Evolutionary conservation across 2,888 invertebrate species (phyloP), one percentile per base, ranked within the genome.

Genomic region (Trichacis sp.): DNA sequence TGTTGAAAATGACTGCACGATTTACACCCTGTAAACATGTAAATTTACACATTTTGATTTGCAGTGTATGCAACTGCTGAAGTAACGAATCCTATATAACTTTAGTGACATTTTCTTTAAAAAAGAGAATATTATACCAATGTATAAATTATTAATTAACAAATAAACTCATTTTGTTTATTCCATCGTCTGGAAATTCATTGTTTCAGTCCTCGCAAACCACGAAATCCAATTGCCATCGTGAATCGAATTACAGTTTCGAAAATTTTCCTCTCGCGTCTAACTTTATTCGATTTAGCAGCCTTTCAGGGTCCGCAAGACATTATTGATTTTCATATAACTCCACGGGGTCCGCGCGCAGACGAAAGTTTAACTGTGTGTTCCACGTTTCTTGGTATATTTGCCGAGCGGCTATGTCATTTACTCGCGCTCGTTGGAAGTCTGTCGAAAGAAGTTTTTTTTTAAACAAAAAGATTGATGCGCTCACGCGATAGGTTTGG

Each of bases 291-390:
- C 17, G n/a, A 18, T 43, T 19, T n/a, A 43, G n/a, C 18, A 42
- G 12, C 18, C 18, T 17, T 14, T 43, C 43, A 18, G 19, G 43
- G 18, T 2, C 19, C 43, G 18, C 11, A 80, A 84, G 83, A 84
- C 81, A 80, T 83, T 84, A 83, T 84, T 84, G 83, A 84, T 84
- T 84, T 84, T 81, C 79, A 79, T 80, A 78, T 74, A 54, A 36
- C 62, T 36, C 36, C 43, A 53, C 51, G 48, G 47, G 51, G 55
- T 58, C 52, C n/a, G n/a, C 53, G 56, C 33, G 49, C 52, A 40
- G 51, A 42, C 46, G 20, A 51, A 59, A 59, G 43, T 58, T 56
- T 38, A 33, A 50, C 53, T 43, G 48, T 40, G 55, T 43, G 57
- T 65, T 65, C 68, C 70, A 57, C 66, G 56, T 45, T 59, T 64